phyloP scores from a whole-genome alignment of 2,113 vertebrate species.

The Protomyctophum bolini region DNA sequence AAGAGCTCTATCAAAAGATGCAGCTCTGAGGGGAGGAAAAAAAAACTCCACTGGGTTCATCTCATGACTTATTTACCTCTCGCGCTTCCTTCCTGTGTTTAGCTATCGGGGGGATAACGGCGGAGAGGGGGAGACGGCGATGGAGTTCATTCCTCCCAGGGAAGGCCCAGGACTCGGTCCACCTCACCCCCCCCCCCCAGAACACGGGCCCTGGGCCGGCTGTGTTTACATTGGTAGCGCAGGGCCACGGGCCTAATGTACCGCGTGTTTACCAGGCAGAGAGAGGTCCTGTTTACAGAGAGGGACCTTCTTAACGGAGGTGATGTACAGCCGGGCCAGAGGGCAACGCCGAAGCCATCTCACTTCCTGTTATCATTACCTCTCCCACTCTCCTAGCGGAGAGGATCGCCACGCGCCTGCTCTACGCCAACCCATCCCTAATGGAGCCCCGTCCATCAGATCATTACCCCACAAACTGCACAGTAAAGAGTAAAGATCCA shows the following conservation, averaged over 20 bases:
- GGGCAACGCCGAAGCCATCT: slow-evolving; percentile 66
- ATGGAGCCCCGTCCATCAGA: slow-evolving; percentile 41
- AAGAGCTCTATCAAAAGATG: slow-evolving; percentile 24
- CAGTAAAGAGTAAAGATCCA: too few relatives aligned
- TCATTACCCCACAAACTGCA: too few relatives aligned
- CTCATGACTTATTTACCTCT: slow-evolving; percentile 69
- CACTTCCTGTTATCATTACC: slow-evolving; percentile 76
- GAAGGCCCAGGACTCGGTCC: slow-evolving; percentile 56
- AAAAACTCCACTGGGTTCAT: slow-evolving; percentile 50
- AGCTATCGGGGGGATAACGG: slow-evolving; percentile 64
- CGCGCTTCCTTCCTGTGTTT: slow-evolving; percentile 80
- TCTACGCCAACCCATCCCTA: slow-evolving; percentile 37
- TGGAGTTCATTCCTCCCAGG: slow-evolving; percentile 60
- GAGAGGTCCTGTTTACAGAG: slow-evolving; percentile 72
- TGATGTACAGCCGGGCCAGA: slow-evolving; percentile 63
- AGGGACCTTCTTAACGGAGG: slow-evolving; percentile 64
- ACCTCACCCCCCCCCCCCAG: slow-evolving; percentile 16
- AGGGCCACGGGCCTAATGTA: slow-evolving; percentile 68
- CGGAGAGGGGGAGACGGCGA: slow-evolving; percentile 35
- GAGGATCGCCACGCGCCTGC: slow-evolving; percentile 35
- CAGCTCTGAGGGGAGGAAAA: slow-evolving; percentile 17
- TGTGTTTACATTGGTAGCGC: slow-evolving; percentile 74
- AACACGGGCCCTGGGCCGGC: slow-evolving; percentile 56
- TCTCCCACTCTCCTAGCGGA: slow-evolving; percentile 45
- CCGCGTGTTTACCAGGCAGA: slow-evolving; percentile 74